Base-by-base conservation (phyloP, 1,140 invertebrate species). In the Rhopalosiphum padi region DNA sequence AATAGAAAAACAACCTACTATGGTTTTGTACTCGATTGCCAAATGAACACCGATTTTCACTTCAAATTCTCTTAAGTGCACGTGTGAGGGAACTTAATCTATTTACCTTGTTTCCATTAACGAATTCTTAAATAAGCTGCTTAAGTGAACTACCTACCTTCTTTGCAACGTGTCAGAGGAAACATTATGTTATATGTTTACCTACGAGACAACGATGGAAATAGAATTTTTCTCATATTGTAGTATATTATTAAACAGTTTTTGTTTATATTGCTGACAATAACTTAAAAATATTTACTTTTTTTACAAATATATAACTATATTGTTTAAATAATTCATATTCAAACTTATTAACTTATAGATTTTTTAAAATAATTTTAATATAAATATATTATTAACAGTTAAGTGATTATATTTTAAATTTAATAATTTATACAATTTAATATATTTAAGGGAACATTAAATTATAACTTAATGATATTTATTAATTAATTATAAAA, bases 81-180 rank as follows among this genome's bases (percentile, higher is more conserved):
- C 8, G 15, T 48, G 46, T 48, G 86, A 88, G n/a, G 7, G 8
- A 22, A 48, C 30, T 35, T 88, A 88, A 88, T 88, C 86, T 88
- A 88, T 88, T 88, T 88, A 88, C 46, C 86, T 88, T 88, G 86
- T 88, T 88, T 51, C 46, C 37, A 46, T 48, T 88, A n/a, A 88
- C 43, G 30, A 88, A 48, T 48, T 88, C 30, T 88, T 6, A 88
- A 88, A 51, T 88, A 88, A 88, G 86, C 43, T 18, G 46, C 43
- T 88, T 88, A 88, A 43, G 85, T 86, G 85, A 88, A 88, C 43
- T 88, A 88, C 85, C 43, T 88, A 88, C 85, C 41, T 30, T 86
- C 43, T 46, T 46, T 18, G 23, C 85, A 46, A 86, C 85, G 41
- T 86, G 85, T 30, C 15, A 86, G 46, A 48, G 30, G 18, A 88